phyloP scores from a whole-genome alignment of 2,113 vertebrate genomes.

The Tiliqua scincoides region DNA sequence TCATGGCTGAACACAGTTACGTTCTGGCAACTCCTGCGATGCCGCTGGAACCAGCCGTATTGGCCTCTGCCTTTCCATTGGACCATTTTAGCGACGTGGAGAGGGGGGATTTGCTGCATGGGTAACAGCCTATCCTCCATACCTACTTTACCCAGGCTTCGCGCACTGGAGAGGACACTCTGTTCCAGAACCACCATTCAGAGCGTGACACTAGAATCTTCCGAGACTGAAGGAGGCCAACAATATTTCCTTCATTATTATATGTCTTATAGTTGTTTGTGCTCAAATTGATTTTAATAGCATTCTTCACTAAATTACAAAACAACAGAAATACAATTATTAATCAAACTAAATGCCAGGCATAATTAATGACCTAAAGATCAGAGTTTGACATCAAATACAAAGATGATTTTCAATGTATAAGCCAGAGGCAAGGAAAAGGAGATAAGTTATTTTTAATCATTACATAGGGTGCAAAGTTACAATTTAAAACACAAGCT shows the following conservation, averaged over 20 bases:
- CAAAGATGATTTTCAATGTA: neutral
- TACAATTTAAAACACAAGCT: neutral
- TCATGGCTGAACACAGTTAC: too few species aligned
- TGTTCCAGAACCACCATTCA: too few species aligned
- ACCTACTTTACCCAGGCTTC: too few species aligned
- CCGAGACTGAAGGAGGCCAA: too few species aligned
- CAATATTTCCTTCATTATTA: conserved; percentile 43
- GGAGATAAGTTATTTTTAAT: neutral
- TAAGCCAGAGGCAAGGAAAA: neutral
- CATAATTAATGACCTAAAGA: neutral
- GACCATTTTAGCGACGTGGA: too few species aligned
- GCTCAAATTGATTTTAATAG: conserved; percentile 49
- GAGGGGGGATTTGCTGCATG: too few species aligned
- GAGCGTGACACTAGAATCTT: too few species aligned
- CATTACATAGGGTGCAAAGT: neutral
- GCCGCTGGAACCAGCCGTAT: too few species aligned
- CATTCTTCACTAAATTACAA: conserved; percentile 39
- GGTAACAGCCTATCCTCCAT: too few species aligned
- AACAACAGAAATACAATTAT: conserved; percentile 43
- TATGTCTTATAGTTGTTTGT: conserved; percentile 27
- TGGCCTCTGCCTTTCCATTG: too few species aligned
- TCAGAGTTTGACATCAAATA: neutral
- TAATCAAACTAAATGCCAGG: conserved; percentile 9
- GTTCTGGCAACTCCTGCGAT: too few species aligned
- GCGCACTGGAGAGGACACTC: too few species aligned